Evolutionary conservation across 2,888 invertebrate species (phyloP).

Genomic region (Lordiphosa andalusiaca): DNA sequence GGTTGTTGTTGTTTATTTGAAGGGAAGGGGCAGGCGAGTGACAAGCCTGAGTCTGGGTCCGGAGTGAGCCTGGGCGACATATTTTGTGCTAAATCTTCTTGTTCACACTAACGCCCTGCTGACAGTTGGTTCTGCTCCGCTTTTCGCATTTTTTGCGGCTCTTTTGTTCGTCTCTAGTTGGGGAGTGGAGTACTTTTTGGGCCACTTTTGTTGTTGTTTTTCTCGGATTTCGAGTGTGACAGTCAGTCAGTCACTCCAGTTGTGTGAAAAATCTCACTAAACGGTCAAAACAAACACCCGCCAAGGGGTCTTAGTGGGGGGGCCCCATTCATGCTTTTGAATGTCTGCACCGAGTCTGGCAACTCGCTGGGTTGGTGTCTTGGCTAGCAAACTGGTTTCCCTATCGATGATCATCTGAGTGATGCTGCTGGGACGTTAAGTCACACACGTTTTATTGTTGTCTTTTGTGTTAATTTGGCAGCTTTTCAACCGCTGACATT

Average conservation of each 20-base stretch:
- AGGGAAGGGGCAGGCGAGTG: not conserved
- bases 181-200: slow-evolving; percentile 6
- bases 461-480: slow-evolving; percentile 62
- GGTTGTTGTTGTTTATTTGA: slow-evolving; percentile 6
- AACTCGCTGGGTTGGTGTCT: slow-evolving; percentile 62
- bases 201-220: slow-evolving; percentile 35
- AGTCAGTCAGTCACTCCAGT: slow-evolving; percentile 29
- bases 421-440: slow-evolving; percentile 28
- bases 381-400: slow-evolving; percentile 59
- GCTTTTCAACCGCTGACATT: slow-evolving; percentile 74
- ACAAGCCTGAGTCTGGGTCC: slow-evolving; percentile 20
- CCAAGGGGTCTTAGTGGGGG: slow-evolving; percentile 49
- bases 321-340: slow-evolving; percentile 11
- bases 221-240: slow-evolving; percentile 50
- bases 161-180: slow-evolving; percentile 28
- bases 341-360: slow-evolving; percentile 35
- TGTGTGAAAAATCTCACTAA: slow-evolving; percentile 68
- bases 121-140: slow-evolving; percentile 62
- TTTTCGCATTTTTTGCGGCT: slow-evolving; percentile 33
- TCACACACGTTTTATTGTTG: slow-evolving; percentile 25
- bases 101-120: slow-evolving; percentile 68
- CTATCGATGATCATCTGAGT: slow-evolving; percentile 10
- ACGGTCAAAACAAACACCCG: slow-evolving; percentile 60
- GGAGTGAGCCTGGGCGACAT: slow-evolving; percentile 39
- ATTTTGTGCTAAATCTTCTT: slow-evolving; percentile 69